Conservation (phyloP, 2,888 invertebrate species). For the Atrina japonica region DNA sequence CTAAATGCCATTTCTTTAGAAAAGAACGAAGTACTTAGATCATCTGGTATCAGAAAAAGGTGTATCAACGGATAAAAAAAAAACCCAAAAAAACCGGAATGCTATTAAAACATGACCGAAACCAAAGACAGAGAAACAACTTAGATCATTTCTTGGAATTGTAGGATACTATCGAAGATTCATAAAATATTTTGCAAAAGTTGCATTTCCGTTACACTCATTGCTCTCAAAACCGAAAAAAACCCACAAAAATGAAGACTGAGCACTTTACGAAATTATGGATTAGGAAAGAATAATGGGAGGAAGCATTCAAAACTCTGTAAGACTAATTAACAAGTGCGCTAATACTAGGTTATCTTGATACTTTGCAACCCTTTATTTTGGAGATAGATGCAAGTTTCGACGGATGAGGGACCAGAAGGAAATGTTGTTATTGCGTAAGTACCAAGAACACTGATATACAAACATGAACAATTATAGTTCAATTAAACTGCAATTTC, state of each 20-base stretch:
- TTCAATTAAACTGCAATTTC: constrained; percentile 21
- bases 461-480: constrained; percentile 37
- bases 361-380: constrained; percentile 43
- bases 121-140: constrained; percentile 34
- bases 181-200: constrained; percentile 34
- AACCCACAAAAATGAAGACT: constrained; percentile 15
- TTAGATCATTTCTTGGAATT: constrained; percentile 45
- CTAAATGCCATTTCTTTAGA: constrained; percentile 45
- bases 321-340: constrained; percentile 39
- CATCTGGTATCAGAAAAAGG: constrained; percentile 44
- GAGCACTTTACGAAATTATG: constrained; percentile 26
- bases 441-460: constrained; percentile 45
- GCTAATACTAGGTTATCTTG: constrained; percentile 46
- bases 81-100: no score
- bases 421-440: constrained; percentile 41
- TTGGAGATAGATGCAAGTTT: constrained; percentile 50
- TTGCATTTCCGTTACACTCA: constrained; percentile 34
- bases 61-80: constrained; percentile 21
- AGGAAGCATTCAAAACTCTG: constrained; percentile 38
- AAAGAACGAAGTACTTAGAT: constrained; percentile 39
- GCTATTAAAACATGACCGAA: constrained; percentile 28
- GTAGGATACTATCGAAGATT: constrained; percentile 47
- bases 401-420: constrained; percentile 31
- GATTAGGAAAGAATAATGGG: constrained; percentile 35
- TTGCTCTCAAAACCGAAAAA: constrained; percentile 21